These are phyloP conservation scores for Falco naumanni DNA, from an alignment of 2,797 vertebrate genomes.

Conservation along the genomic window DNA sequence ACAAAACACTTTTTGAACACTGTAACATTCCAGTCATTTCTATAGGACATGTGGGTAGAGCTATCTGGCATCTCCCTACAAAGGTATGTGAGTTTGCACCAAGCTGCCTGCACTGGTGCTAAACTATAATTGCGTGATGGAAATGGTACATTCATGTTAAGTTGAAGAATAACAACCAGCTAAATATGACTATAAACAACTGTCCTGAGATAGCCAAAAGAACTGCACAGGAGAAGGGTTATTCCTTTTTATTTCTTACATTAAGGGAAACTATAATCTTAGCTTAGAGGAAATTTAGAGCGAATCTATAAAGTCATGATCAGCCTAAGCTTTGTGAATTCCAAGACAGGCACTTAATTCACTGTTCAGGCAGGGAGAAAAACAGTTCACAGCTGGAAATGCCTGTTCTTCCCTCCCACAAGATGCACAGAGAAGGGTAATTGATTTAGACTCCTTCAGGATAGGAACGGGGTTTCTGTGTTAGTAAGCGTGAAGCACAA, in stretches of 20 bases:
- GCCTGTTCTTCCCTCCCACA: constrained; percentile 28
- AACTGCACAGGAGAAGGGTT: background rate
- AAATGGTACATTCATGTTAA: background rate
- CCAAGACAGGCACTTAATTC: constrained; percentile 19
- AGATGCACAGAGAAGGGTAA: constrained; percentile 33
- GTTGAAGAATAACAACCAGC: background rate
- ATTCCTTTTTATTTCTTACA: background rate
- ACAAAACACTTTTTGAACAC: background rate
- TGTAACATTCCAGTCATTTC: background rate
- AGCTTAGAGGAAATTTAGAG: constrained; percentile 15
- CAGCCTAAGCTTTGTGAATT: constrained; percentile 57
- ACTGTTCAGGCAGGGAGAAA: constrained; percentile 44
- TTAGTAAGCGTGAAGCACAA: constrained; percentile 6
- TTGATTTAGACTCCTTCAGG: constrained; percentile 49
- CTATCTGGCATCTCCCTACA: background rate
- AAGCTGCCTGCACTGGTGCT: background rate
- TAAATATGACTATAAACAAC: background rate
- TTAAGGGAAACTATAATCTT: constrained; percentile 6
- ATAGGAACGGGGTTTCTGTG: constrained; percentile 2
- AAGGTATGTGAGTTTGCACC: background rate
- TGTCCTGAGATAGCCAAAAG: background rate
- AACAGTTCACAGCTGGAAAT: constrained; percentile 55
- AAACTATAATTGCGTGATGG: background rate
- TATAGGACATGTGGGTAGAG: fast-evolving
- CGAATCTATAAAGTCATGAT: constrained; percentile 14